Evolutionary conservation across 2,888 invertebrate genomes (phyloP).

Genomic region (Epinotia bilunana): DNA sequence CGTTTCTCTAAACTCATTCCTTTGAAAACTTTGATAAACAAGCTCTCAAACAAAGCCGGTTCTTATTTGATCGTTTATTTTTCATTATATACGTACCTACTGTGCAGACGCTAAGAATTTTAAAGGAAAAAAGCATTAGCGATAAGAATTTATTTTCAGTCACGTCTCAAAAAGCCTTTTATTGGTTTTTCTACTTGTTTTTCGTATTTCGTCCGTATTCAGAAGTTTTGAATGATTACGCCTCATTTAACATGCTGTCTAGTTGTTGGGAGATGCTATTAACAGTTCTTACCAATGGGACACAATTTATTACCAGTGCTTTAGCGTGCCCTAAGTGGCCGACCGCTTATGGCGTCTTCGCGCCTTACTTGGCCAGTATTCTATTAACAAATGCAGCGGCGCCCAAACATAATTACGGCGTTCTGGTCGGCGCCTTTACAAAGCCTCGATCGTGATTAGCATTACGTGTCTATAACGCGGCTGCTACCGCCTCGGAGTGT

Average conservation of each 20-base stretch:
- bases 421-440: slow-evolving; percentile 62
- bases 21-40: slow-evolving; percentile 10
- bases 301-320: slow-evolving; percentile 68
- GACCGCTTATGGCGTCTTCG: slow-evolving; percentile 71
- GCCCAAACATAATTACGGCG: slow-evolving; percentile 70
- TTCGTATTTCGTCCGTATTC: slow-evolving; percentile 50
- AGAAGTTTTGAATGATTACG: slow-evolving; percentile 58
- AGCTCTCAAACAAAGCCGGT: slow-evolving; percentile 7
- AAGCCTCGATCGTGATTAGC: slow-evolving; percentile 62
- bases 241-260: slow-evolving; percentile 57
- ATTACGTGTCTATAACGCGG: slow-evolving; percentile 72
- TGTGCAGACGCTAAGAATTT: slow-evolving; percentile 38
- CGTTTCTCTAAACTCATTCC: not conserved
- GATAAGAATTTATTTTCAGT: slow-evolving; percentile 49
- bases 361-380: slow-evolving; percentile 55
- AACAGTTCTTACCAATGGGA: slow-evolving; percentile 65
- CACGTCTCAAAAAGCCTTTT: slow-evolving; percentile 45
- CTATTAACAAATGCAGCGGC: slow-evolving; percentile 55
- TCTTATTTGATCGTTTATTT: slow-evolving; percentile 31
- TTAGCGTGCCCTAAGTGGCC: slow-evolving; percentile 68
- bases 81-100: slow-evolving; percentile 26
- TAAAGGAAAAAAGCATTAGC: slow-evolving; percentile 49
- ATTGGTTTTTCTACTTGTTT: slow-evolving; percentile 45
- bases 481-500: slow-evolving; percentile 42
- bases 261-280: slow-evolving; percentile 67